Conservation (phyloP, 2,113 vertebrate genomes). For the Hoplias malabaricus region DNA sequence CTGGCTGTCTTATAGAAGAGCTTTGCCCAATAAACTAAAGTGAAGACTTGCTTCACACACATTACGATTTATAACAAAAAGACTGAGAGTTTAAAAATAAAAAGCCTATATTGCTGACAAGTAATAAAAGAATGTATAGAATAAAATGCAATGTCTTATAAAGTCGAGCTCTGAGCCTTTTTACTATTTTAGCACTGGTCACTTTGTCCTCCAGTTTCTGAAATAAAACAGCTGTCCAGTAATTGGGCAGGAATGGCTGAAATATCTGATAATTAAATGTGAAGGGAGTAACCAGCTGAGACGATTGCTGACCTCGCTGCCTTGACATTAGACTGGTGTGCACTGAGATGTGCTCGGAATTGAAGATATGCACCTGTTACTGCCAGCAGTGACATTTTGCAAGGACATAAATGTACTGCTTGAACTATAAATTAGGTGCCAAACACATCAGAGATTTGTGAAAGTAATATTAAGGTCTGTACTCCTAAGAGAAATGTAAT, state of each 20-base stretch:
- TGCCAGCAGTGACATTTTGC: not conserved
- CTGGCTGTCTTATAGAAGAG: not conserved
- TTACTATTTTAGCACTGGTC: conserved; percentile 29
- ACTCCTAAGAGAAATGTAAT: not conserved
- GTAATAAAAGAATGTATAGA: not conserved
- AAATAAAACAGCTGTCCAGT: conserved; percentile 49
- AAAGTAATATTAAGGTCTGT: not conserved
- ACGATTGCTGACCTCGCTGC: conserved; percentile 45
- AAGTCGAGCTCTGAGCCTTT: conserved; percentile 23
- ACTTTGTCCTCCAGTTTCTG: conserved; percentile 21
- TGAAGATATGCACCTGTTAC: conserved; percentile 36
- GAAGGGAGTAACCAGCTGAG: conserved; percentile 46
- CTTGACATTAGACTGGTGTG: conserved; percentile 37
- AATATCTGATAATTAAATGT: conserved; percentile 49
- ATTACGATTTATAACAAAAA: too few species aligned
- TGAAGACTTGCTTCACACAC: not conserved
- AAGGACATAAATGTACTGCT: not conserved
- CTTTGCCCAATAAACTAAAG: too few species aligned
- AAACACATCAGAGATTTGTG: not conserved
- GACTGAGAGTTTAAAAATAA: not conserved
- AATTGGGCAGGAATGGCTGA: conserved; percentile 53
- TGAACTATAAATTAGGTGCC: not conserved
- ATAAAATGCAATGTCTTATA: not conserved
- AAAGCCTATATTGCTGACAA: not conserved
- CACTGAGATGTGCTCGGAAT: conserved; percentile 39